A percentile compares a stretch with the other conserved stretches of the same genome.
Evolutionary conservation across 1,140 invertebrate genomes (phyloP).

Genomic region (Magallana gigas): DNA sequence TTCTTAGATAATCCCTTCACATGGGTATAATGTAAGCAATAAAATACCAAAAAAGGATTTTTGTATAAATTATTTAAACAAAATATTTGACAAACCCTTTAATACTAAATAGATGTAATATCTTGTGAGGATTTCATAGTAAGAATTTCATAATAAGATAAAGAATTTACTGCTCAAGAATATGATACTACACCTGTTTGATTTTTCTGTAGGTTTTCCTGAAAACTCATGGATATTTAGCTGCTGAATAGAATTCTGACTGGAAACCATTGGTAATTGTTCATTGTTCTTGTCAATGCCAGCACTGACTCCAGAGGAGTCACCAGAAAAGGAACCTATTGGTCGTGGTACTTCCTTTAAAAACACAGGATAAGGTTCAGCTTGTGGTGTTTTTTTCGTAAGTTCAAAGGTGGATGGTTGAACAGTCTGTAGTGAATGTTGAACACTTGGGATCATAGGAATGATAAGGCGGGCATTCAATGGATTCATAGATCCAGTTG

Average conservation of each 20-base stretch:
- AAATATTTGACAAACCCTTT: no score
- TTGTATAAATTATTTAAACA: no score
- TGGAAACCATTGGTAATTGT: not conserved
- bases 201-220: not conserved
- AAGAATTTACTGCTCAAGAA: not conserved
- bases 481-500: not conserved
- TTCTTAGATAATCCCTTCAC: no score
- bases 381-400: not conserved
- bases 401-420: not conserved
- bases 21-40: no score
- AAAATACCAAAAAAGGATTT: no score
- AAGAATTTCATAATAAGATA: not conserved
- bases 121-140: no score
- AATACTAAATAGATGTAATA: no score
- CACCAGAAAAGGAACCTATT: not conserved
- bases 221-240: not conserved
- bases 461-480: not conserved
- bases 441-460: not conserved
- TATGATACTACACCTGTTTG: not conserved
- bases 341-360: not conserved
- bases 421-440: not conserved
- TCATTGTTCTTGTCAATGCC: not conserved
- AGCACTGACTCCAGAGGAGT: not conserved
- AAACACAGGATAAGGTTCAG: not conserved
- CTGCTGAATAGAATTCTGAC: not conserved